Percentiles rank a stretch among this genome's conserved stretches.
phyloP scores from a whole-genome alignment of 2,888 invertebrate genomes.

The Lysandra bellargus region DNA sequence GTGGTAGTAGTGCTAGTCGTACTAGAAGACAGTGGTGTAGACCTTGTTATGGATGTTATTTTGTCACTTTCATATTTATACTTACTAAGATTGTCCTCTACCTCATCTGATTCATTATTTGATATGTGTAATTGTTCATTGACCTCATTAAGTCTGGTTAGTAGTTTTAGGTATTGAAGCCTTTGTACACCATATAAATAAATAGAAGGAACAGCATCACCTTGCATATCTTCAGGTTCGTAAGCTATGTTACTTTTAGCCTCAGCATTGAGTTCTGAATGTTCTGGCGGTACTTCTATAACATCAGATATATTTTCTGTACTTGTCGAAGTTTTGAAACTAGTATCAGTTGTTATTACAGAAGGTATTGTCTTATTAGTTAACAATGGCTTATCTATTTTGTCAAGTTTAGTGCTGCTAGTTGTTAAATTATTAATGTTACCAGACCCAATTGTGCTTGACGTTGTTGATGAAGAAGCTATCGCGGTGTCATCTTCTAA shows the following conservation, averaged over 20 bases:
- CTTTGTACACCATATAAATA: conserved; percentile 70
- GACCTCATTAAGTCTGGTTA: conserved; percentile 61
- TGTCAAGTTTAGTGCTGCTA: conserved; percentile 48
- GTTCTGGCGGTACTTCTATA: conserved; percentile 44
- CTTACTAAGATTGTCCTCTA: conserved; percentile 54
- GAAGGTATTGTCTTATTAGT: conserved; percentile 37
- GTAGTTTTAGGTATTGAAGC: conserved; percentile 64
- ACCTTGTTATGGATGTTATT: conserved; percentile 40
- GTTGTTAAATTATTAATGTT: conserved; percentile 56
- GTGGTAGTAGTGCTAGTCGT: background rate
- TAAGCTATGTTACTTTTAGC: conserved; percentile 57
- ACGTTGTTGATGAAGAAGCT: conserved; percentile 59
- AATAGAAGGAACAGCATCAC: conserved; percentile 66
- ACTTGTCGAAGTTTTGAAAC: conserved; percentile 32
- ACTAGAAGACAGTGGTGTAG: background rate
- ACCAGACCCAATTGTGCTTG: conserved; percentile 52
- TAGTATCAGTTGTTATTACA: conserved; percentile 31
- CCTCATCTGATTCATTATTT: conserved; percentile 58
- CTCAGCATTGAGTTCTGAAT: conserved; percentile 48
- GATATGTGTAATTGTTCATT: conserved; percentile 66
- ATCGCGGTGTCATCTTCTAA: conserved; percentile 50
- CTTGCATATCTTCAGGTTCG: conserved; percentile 69
- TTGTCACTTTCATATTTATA: conserved; percentile 60
- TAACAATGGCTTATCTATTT: conserved; percentile 32
- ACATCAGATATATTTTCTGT: conserved; percentile 42